A percentile compares a stretch with the other conserved stretches of the same genome.
Evolutionary conservation across 2,888 invertebrate genomes (phyloP).

Genomic region (Axea sp.): DNA sequence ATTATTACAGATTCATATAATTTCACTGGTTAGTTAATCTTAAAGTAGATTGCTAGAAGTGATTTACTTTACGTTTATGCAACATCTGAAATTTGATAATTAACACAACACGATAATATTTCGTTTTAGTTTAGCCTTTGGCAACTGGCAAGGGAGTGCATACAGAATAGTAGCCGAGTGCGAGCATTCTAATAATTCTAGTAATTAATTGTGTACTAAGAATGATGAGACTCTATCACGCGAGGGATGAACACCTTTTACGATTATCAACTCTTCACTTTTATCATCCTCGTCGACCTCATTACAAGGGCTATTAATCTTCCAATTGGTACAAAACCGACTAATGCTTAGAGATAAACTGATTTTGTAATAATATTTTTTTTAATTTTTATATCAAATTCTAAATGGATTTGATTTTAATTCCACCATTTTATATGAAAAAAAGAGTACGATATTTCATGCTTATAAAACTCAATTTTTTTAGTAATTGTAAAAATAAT

Average conservation of each 20-base stretch:
- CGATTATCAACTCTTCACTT: conserved; percentile 54
- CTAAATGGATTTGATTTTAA: too few relatives aligned
- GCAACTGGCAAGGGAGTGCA: conserved; percentile 25
- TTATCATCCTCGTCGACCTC: conserved; percentile 57
- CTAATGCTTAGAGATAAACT: conserved; percentile 16
- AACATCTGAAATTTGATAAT: conserved; percentile 30
- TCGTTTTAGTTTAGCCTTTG: conserved; percentile 27
- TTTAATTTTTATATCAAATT: too few relatives aligned
- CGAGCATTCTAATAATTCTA: conserved; percentile 74
- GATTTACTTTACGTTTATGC: not conserved
- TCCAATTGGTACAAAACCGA: conserved; percentile 32
- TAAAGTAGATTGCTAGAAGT: not conserved
- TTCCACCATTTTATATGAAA: too few relatives aligned
- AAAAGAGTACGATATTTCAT: too few relatives aligned
- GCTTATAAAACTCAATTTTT: too few relatives aligned
- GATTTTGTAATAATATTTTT: conserved; percentile 13
- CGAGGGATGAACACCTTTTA: conserved; percentile 66
- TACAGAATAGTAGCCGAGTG: conserved; percentile 66
- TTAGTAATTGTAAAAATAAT: too few relatives aligned
- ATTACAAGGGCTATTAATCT: conserved; percentile 42
- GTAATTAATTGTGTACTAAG: conserved; percentile 76
- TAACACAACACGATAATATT: conserved; percentile 41
- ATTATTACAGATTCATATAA: too few relatives aligned
- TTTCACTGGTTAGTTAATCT: not conserved
- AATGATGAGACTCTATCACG: conserved; percentile 76